These are phyloP conservation scores for Seriola rivoliana DNA, from an alignment of 2,113 vertebrate species.

Conservation along the genomic window DNA sequence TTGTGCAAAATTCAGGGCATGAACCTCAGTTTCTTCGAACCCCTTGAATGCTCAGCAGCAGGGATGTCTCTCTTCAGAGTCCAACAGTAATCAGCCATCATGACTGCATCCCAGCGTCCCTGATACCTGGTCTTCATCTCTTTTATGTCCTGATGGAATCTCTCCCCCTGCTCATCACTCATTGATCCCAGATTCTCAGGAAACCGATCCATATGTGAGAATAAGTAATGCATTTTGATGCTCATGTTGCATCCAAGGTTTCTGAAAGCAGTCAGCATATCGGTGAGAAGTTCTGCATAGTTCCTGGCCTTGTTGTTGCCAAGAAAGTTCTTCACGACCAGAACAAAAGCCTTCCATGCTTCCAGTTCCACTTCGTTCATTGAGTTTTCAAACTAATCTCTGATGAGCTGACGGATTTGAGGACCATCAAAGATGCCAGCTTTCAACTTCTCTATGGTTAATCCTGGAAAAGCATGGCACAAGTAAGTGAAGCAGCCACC, in stretches of 20 bases:
- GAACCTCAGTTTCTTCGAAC: too few relatives aligned
- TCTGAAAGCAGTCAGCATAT: not conserved
- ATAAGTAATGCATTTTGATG: too few relatives aligned
- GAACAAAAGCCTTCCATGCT: not conserved
- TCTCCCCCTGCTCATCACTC: not conserved
- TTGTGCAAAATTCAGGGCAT: too few relatives aligned
- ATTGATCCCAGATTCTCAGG: not conserved
- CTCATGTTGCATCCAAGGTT: not conserved
- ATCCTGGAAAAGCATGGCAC: not conserved
- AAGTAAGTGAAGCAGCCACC: not conserved
- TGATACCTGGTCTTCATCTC: too few relatives aligned
- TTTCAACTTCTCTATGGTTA: slow-evolving; percentile 1
- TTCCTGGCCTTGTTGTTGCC: not conserved
- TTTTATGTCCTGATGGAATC: not conserved
- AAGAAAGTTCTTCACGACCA: not conserved
- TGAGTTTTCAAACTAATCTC: not conserved
- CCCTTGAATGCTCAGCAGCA: too few relatives aligned
- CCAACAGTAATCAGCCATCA: too few relatives aligned
- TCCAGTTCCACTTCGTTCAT: not conserved
- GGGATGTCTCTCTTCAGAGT: too few relatives aligned
- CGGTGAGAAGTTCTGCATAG: not conserved
- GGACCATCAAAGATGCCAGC: not conserved
- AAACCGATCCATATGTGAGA: not conserved
- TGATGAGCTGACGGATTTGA: not conserved
- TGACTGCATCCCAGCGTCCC: too few relatives aligned